Conservation (phyloP, 2,113 vertebrate species). For the Lophius piscatorius region DNA sequence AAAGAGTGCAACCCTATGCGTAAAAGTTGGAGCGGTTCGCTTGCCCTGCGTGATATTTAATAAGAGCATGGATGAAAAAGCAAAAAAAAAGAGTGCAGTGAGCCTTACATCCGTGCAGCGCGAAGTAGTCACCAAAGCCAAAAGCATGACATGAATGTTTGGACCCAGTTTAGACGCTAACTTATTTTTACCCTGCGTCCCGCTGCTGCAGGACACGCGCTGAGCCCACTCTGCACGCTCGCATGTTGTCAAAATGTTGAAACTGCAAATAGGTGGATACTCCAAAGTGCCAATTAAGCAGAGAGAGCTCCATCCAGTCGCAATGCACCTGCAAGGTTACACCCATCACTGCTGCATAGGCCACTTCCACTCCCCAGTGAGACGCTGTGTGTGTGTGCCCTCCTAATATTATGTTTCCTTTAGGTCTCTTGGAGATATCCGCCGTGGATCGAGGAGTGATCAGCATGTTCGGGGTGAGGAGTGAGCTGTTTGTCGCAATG, state of each 20-base stretch:
- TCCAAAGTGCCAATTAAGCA: slow-evolving; percentile 34
- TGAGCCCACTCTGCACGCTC: slow-evolving; percentile 52
- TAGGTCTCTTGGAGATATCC: slow-evolving; percentile 94
- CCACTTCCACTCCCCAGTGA: slow-evolving; percentile 41
- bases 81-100: slow-evolving; percentile 74
- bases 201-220: slow-evolving; percentile 66
- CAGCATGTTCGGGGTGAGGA: slow-evolving; percentile 91
- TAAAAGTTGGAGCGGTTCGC: slow-evolving; percentile 55
- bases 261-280: slow-evolving; percentile 22
- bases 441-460: slow-evolving; percentile 94
- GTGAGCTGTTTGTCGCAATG: slow-evolving; percentile 93
- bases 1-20: slow-evolving; percentile 62
- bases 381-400: background rate
- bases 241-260: background rate
- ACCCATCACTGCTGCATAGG: slow-evolving; percentile 74
- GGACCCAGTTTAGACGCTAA: slow-evolving; percentile 75
- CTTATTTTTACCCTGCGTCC: slow-evolving; percentile 82
- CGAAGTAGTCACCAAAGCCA: slow-evolving; percentile 64
- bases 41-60: slow-evolving; percentile 72
- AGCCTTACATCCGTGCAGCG: slow-evolving; percentile 70
- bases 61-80: slow-evolving; percentile 68
- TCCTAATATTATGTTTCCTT: slow-evolving; percentile 41
- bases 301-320: slow-evolving; percentile 70
- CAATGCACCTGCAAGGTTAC: slow-evolving; percentile 79
- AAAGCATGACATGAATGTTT: slow-evolving; percentile 78